phyloP scores from a whole-genome alignment of 2,888 invertebrate species.

The Agrochola lota region DNA sequence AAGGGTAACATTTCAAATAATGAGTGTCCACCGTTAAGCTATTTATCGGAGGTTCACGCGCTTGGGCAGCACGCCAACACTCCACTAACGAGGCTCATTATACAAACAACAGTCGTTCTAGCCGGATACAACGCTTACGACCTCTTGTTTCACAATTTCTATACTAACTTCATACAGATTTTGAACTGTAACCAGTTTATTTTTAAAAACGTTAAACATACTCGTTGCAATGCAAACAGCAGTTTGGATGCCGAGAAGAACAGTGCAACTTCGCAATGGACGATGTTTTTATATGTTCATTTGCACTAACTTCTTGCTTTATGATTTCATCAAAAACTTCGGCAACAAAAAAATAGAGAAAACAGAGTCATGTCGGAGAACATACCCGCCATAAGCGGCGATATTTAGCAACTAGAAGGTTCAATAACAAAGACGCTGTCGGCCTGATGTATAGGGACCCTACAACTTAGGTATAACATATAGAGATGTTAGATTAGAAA shows the following conservation, averaged over 20 bases:
- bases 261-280: slow-evolving; percentile 13
- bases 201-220: slow-evolving; percentile 24
- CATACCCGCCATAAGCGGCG: slow-evolving; percentile 47
- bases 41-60: slow-evolving; percentile 58
- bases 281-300: slow-evolving; percentile 31
- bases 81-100: slow-evolving; percentile 81
- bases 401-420: slow-evolving; percentile 56
- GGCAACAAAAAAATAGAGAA: slow-evolving; percentile 39
- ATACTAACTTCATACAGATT: slow-evolving; percentile 42
- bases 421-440: slow-evolving; percentile 53
- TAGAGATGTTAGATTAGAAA: slow-evolving; percentile 60
- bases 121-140: slow-evolving; percentile 70
- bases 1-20: slow-evolving; percentile 45
- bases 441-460: slow-evolving; percentile 36
- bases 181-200: slow-evolving; percentile 37
- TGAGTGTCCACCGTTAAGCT: slow-evolving; percentile 47
- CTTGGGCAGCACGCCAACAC: slow-evolving; percentile 76
- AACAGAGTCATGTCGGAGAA: slow-evolving; percentile 54
- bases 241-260: slow-evolving; percentile 15
- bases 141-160: slow-evolving; percentile 65
- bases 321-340: slow-evolving; percentile 57
- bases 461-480: slow-evolving; percentile 44
- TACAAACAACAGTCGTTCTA: slow-evolving; percentile 75
- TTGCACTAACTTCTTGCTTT: slow-evolving; percentile 12
- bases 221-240: slow-evolving; percentile 41